A percentile compares a stretch with the other conserved stretches of the same genome.
Evolutionary conservation across 2,888 invertebrate genomes (phyloP).

Genomic region (Phrixothrix hirtus): DNA sequence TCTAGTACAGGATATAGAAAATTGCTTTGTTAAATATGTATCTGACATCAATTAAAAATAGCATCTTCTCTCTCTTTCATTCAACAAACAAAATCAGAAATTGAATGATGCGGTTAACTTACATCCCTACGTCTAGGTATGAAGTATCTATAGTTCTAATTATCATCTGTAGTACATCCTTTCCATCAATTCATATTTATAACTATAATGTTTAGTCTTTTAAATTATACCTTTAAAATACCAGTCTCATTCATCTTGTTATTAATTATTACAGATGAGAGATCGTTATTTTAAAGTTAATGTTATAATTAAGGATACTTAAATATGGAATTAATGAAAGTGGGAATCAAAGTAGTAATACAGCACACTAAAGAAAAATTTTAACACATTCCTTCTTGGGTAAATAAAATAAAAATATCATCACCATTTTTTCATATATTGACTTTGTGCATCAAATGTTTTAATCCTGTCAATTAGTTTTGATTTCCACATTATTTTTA

Average conservation of each 20-base stretch:
- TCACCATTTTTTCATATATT: conserved; percentile 10
- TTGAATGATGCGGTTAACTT: conserved; percentile 5
- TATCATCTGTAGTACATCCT: conserved; percentile 24
- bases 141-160: conserved; percentile 25
- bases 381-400: conserved; percentile 29
- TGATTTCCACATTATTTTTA: conserved; percentile 29
- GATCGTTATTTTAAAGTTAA: conserved; percentile 23
- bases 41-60: neutral
- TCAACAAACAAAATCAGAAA: conserved; percentile 2
- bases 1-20: conserved; percentile 17
- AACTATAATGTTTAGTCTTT: conserved; percentile 26
- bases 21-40: conserved; percentile 12
- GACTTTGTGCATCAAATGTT: conserved; percentile 15
- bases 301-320: conserved; percentile 20
- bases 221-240: conserved; percentile 26
- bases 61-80: conserved; percentile 12
- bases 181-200: conserved; percentile 24
- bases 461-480: conserved; percentile 30
- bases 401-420: conserved; percentile 17
- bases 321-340: conserved; percentile 21
- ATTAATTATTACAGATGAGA: conserved; percentile 8
- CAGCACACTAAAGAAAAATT: conserved; percentile 21
- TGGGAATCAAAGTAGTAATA: conserved; percentile 30
- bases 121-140: conserved; percentile 24
- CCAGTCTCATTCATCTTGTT: conserved; percentile 11